These are phyloP conservation scores for Otus sunia DNA, from an alignment of 2,113 vertebrate species.

Conservation along the genomic window DNA sequence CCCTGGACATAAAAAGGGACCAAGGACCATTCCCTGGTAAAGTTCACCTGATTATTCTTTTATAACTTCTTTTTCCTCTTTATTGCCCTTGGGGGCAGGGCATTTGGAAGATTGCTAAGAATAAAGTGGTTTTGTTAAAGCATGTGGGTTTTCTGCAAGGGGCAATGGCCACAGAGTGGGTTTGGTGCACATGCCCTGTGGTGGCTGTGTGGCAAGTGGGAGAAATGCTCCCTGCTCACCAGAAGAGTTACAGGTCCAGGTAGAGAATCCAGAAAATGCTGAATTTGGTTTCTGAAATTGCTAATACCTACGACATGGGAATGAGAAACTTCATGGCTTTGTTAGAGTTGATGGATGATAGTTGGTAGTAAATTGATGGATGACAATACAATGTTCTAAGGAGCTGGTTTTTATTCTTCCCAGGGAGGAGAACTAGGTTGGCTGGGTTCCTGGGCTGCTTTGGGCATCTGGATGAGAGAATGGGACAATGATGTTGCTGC, in stretches of 20 bases:
- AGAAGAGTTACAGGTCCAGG: background rate
- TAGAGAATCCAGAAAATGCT: background rate
- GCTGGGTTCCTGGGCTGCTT: background rate
- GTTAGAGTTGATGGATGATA: background rate
- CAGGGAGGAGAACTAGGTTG: background rate
- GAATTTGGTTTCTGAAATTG: background rate
- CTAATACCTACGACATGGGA: background rate
- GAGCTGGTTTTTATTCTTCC: background rate
- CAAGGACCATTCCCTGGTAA: background rate
- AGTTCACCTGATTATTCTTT: background rate
- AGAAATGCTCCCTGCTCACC: background rate
- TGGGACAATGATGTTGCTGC: background rate
- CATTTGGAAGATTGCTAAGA: background rate
- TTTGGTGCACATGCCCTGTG: background rate
- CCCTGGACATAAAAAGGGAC: background rate
- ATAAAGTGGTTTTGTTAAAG: background rate
- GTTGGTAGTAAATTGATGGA: background rate
- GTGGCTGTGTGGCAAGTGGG: background rate
- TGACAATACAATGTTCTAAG: background rate
- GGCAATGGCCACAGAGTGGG: background rate
- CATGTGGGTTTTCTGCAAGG: background rate
- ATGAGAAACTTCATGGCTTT: background rate
- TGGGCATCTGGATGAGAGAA: background rate
- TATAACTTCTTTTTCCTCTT: background rate
- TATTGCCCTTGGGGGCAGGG: background rate